These are phyloP conservation scores for Drosophila sechellia DNA, from an alignment of 1,140 invertebrate genomes.

Conservation along the genomic window DNA sequence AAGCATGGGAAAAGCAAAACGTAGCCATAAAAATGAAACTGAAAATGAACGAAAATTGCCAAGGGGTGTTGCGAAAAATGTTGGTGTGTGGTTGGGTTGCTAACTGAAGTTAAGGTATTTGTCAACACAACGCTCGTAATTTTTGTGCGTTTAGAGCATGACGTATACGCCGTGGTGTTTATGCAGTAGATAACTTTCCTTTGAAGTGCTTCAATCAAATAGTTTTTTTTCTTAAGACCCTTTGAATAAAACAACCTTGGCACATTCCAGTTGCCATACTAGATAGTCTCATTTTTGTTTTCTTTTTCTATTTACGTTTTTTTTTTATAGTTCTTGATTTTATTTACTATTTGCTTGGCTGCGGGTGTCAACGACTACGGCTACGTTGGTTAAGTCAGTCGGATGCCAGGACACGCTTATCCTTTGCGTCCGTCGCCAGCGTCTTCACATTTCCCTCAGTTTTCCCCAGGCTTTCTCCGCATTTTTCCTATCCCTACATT, in stretches of 20 bases:
- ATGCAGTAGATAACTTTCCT: no score
- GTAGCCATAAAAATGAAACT: conserved; percentile 59
- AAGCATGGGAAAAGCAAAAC: conserved; percentile 26
- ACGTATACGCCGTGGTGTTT: conserved; percentile 10
- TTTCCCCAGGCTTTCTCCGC: neutral
- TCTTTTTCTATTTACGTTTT: conserved; percentile 14
- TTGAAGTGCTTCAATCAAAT: no score
- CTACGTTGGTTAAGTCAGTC: conserved; percentile 4
- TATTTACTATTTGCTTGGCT: conserved; percentile 73
- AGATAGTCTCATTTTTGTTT: neutral
- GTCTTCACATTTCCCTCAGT: neutral
- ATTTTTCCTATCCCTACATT: conserved; percentile 7
- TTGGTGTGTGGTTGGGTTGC: neutral
- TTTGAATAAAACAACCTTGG: no score
- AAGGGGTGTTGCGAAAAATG: neutral
- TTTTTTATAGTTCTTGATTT: conserved; percentile 73
- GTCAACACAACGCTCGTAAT: conserved; percentile 62
- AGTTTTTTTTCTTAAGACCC: no score
- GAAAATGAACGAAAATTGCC: conserved; percentile 43
- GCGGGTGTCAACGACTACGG: conserved; percentile 22
- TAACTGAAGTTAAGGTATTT: conserved; percentile 39
- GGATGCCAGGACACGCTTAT: conserved; percentile 46
- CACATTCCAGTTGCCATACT: no score
- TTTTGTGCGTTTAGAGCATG: conserved; percentile 13
- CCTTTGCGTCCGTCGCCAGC: conserved; percentile 9